A percentile compares a stretch with the other conserved stretches of the same genome.
These are phyloP conservation scores for Loris lydekkerianus DNA, from an alignment of 2,797 vertebrate genomes.

Conservation along the genomic window DNA sequence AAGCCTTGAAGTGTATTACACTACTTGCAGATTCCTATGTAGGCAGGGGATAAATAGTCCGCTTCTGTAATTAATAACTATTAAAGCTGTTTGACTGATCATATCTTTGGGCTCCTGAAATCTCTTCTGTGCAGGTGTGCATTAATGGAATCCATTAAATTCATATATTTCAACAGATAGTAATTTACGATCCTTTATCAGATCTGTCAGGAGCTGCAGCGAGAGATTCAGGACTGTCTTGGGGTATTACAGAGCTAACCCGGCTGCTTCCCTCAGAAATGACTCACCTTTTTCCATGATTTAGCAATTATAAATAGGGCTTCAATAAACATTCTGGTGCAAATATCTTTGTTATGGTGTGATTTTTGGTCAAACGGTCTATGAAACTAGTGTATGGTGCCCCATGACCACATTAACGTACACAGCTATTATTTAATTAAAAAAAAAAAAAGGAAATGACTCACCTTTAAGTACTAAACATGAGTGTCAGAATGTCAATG, in stretches of 20 bases:
- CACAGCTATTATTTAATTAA: no score
- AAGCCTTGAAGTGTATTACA: slow-evolving; percentile 83
- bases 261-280: slow-evolving; percentile 79
- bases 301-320: no score
- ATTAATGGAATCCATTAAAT: slow-evolving; percentile 92
- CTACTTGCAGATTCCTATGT: slow-evolving; percentile 78
- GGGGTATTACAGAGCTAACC: slow-evolving; percentile 87
- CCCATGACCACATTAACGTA: no score
- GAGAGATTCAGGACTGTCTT: slow-evolving; percentile 88
- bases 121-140: slow-evolving; percentile 89
- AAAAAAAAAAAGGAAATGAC: slow-evolving; percentile 74
- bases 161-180: slow-evolving; percentile 91
- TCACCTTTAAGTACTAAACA: slow-evolving; percentile 85
- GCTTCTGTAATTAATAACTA: slow-evolving; percentile 90
- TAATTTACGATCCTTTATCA: slow-evolving; percentile 90
- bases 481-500: slow-evolving; percentile 88
- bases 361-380: no score
- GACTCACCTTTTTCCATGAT: slow-evolving; percentile 77
- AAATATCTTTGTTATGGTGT: no score
- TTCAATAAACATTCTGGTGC: no score
- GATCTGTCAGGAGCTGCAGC: slow-evolving; percentile 90
- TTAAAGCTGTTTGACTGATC: slow-evolving; percentile 90
- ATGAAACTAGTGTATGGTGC: no score
- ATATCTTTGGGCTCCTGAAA: slow-evolving; percentile 88
- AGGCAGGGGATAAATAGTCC: slow-evolving; percentile 86